phyloP scores from a whole-genome alignment of 2,113 vertebrate genomes.

The Syngnathoides biaculeatus region DNA sequence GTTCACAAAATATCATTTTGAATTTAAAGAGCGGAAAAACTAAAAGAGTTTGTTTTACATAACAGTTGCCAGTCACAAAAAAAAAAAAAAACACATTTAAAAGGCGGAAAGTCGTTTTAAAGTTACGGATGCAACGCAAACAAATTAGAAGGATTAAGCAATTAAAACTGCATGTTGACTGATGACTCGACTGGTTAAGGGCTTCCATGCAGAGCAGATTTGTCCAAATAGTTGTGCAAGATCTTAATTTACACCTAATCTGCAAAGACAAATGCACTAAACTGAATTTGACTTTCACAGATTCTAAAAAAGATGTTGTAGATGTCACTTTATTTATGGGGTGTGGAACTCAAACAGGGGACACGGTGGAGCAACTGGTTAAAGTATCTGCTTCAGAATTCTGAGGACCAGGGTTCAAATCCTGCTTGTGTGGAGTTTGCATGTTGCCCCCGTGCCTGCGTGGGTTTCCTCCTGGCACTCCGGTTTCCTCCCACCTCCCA shows the following conservation, averaged over 20 bases:
- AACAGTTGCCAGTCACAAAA: not conserved
- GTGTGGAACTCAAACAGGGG: not conserved
- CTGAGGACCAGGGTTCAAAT: no score
- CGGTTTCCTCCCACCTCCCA: no score
- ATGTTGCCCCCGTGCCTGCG: no score
- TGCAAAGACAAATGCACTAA: not conserved
- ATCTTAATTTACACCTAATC: not conserved
- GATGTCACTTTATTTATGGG: not conserved
- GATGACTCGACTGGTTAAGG: slow-evolving; percentile 19
- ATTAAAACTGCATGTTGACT: slow-evolving; percentile 30
- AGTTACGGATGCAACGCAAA: slow-evolving; percentile 12
- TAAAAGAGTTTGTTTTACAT: not conserved
- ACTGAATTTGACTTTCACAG: not conserved
- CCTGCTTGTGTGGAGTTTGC: no score
- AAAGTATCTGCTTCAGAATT: no score
- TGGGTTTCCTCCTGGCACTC: no score
- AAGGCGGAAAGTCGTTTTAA: slow-evolving; percentile 4
- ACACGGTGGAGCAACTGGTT: no score
- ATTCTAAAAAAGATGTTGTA: not conserved
- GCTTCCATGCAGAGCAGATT: slow-evolving; percentile 2
- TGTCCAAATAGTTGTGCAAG: slow-evolving; percentile 16
- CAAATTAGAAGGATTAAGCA: slow-evolving; percentile 16
- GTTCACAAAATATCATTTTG: not conserved
- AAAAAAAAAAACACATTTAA: no score
- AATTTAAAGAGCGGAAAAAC: not conserved